Conservation (phyloP, 2,888 invertebrate genomes). For the Lordiphosa andalusiaca region DNA sequence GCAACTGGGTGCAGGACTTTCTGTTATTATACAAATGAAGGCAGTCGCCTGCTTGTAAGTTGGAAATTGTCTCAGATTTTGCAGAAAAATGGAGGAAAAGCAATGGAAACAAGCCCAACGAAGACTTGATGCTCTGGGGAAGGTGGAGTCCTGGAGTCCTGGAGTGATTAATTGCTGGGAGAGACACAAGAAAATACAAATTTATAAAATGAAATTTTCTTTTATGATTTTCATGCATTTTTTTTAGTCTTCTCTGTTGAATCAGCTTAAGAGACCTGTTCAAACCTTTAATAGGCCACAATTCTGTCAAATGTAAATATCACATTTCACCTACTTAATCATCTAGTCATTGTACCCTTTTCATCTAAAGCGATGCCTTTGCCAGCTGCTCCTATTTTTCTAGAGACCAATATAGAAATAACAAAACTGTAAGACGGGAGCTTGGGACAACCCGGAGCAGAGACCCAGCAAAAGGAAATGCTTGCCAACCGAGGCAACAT, state of each 20-base stretch:
- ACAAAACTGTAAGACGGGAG: conserved; percentile 10
- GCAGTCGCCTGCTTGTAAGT: conserved; percentile 53
- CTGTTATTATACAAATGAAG: conserved; percentile 66
- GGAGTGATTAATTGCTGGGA: background rate
- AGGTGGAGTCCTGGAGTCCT: no score
- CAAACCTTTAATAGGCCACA: no score
- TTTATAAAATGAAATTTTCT: no score
- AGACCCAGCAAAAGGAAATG: conserved; percentile 52
- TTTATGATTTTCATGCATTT: no score
- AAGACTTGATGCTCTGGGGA: conserved; percentile 6
- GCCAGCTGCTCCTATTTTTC: conserved; percentile 6
- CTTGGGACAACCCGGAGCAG: conserved; percentile 1
- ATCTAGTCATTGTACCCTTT: no score
- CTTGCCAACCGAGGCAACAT: conserved; percentile 45
- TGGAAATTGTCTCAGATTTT: conserved; percentile 68
- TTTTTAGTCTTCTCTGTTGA: no score
- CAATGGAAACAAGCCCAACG: conserved; percentile 5
- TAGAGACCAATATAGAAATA: conserved; percentile 4
- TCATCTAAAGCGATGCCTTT: no score
- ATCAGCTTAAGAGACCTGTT: no score
- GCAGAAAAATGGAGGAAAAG: conserved; percentile 29
- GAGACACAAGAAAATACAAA: no score
- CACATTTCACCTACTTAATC: no score
- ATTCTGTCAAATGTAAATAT: no score
- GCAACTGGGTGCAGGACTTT: conserved; percentile 49